Conservation (phyloP, 2,888 invertebrate species). For the Folsomia candida region DNA sequence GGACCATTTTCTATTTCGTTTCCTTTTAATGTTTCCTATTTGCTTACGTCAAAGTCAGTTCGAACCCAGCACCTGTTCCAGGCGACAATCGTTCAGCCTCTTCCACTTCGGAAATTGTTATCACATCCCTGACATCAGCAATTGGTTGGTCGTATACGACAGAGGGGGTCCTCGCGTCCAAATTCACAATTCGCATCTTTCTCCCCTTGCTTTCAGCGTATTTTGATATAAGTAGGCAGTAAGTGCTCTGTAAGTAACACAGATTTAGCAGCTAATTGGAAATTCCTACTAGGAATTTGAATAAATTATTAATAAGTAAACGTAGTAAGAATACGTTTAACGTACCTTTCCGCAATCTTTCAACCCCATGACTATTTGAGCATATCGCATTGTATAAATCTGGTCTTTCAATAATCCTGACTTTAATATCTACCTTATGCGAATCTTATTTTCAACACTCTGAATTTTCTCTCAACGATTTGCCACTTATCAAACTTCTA, state of each 20-base stretch:
- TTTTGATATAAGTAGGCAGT: conserved; percentile 81
- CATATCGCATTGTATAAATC: conserved; percentile 71
- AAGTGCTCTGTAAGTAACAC: conserved; percentile 71
- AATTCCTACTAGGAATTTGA: background rate
- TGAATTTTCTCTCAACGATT: no score
- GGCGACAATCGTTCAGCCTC: conserved; percentile 31
- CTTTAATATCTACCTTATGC: no score
- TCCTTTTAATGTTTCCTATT: no score
- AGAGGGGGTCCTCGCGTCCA: conserved; percentile 95
- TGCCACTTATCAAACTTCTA: no score
- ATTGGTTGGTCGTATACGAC: conserved; percentile 81
- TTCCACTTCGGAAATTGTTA: conserved; percentile 75
- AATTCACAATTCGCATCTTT: conserved; percentile 80
- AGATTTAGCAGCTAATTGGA: background rate
- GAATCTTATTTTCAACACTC: no score
- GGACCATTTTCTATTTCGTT: no score
- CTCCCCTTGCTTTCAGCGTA: conserved; percentile 76
- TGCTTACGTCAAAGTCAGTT: conserved; percentile 42
- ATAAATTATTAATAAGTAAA: background rate
- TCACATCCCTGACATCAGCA: conserved; percentile 81
- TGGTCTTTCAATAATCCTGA: background rate
- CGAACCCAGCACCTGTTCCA: conserved; percentile 39
- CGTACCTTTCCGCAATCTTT: conserved; percentile 93
- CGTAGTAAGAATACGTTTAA: no score
- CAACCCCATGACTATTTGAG: conserved; percentile 92